A percentile compares a stretch with the other conserved stretches of the same genome.
Conservation (phyloP, 2,797 vertebrate species). For the Lagodon rhomboides region DNA sequence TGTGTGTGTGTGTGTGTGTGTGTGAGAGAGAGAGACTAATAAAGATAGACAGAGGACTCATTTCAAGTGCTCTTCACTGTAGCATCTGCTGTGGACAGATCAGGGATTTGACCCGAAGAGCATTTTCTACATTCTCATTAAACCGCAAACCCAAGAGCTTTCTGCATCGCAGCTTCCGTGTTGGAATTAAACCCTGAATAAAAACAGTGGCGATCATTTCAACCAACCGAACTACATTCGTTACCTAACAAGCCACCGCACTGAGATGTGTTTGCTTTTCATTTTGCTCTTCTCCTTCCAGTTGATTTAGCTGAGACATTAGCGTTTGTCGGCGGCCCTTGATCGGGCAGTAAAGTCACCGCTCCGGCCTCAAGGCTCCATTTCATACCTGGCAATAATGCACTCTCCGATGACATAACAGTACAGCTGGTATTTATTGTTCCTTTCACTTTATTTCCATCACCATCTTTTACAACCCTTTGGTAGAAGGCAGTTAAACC, state of each 20-base stretch:
- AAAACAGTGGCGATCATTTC: background rate
- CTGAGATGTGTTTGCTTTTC: background rate
- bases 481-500: background rate
- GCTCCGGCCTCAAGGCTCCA: background rate
- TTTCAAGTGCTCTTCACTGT: conserved; percentile 23
- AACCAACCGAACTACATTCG: background rate
- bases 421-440: conserved; percentile 3
- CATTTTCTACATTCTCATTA: background rate
- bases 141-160: background rate
- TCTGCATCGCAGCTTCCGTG: background rate
- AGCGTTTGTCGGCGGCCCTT: background rate
- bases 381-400: background rate
- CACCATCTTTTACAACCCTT: background rate
- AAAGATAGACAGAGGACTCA: background rate
- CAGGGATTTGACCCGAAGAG: background rate
- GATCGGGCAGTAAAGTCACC: background rate
- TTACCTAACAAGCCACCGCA: background rate
- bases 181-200: background rate
- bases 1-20: background rate
- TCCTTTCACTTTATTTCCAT: conserved; percentile 20
- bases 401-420: background rate
- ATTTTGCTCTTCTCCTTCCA: background rate
- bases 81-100: conserved; percentile 13
- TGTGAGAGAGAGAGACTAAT: background rate
- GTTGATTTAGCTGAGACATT: background rate